A percentile compares a stretch with the other conserved stretches of the same genome.
phyloP scores from a whole-genome alignment of 2,888 invertebrate species.

The Tenthredo scrophulariae region DNA sequence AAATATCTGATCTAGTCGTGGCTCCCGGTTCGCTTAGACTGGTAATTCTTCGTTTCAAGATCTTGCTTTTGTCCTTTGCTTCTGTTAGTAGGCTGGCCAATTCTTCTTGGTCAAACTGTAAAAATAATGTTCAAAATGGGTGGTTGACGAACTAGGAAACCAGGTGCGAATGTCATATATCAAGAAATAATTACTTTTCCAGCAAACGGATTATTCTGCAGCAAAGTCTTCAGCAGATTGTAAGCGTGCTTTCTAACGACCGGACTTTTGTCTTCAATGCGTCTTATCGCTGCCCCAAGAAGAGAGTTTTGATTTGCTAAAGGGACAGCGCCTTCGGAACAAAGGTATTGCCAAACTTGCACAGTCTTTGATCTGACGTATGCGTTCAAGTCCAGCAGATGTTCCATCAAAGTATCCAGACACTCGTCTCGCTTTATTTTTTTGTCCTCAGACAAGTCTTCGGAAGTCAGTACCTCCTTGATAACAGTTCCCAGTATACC shows the following conservation, averaged over 20 bases:
- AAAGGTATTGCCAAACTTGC: constrained; percentile 90
- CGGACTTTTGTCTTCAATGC: constrained; percentile 91
- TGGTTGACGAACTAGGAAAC: neutral
- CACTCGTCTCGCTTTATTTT: constrained; percentile 88
- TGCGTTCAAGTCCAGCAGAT: constrained; percentile 91
- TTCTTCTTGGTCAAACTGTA: constrained; percentile 78
- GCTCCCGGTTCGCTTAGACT: constrained; percentile 69
- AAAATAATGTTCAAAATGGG: neutral
- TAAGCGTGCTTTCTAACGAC: constrained; percentile 92
- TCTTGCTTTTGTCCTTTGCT: constrained; percentile 83
- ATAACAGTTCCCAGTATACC: constrained; percentile 91
- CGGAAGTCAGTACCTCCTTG: constrained; percentile 85
- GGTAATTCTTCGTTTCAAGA: constrained; percentile 70
- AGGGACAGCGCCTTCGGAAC: constrained; percentile 89
- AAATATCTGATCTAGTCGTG: constrained; percentile 68
- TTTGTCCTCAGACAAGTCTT: constrained; percentile 85
- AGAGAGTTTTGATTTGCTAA: constrained; percentile 85
- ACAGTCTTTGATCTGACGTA: constrained; percentile 92
- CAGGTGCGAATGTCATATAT: neutral
- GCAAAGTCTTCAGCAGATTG: constrained; percentile 87
- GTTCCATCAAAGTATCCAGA: constrained; percentile 88
- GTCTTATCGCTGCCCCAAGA: constrained; percentile 84
- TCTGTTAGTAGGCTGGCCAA: constrained; percentile 82
- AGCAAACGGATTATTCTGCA: constrained; percentile 93
- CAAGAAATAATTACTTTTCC: constrained; percentile 80